A percentile compares a stretch with the other conserved stretches of the same genome.
phyloP scores from a whole-genome alignment of 2,113 vertebrate genomes.

The Anoplopoma fimbria region DNA sequence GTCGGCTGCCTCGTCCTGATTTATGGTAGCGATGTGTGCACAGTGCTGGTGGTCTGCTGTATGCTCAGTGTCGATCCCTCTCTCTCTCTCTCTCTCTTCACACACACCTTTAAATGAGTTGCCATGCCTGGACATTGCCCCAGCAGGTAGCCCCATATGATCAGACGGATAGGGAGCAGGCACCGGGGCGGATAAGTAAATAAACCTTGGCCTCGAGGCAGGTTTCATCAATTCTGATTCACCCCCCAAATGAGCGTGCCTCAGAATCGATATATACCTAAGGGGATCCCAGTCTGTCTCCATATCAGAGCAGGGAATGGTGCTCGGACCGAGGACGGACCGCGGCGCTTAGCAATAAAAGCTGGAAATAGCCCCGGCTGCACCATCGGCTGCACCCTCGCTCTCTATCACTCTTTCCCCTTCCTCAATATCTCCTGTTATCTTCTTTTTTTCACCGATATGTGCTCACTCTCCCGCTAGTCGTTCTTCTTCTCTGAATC shows the following conservation, averaged over 20 bases:
- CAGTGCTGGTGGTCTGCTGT: slow-evolving; percentile 14
- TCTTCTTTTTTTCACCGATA: slow-evolving; percentile 17
- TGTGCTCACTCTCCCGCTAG: slow-evolving; percentile 22
- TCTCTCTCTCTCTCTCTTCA: not conserved
- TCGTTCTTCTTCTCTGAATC: slow-evolving; percentile 7
- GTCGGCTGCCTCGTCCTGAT: slow-evolving; percentile 47
- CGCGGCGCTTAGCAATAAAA: not conserved
- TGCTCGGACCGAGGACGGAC: slow-evolving; percentile 11
- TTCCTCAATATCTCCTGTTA: slow-evolving; percentile 20
- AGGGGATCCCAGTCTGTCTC: slow-evolving; percentile 56
- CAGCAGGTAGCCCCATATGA: slow-evolving; percentile 32
- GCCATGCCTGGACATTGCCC: slow-evolving; percentile 29
- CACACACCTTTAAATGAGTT: slow-evolving; percentile 47
- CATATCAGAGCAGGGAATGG: slow-evolving; percentile 47
- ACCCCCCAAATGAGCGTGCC: slow-evolving; percentile 68
- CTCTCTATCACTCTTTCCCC: not conserved
- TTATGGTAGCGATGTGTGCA: slow-evolving; percentile 38
- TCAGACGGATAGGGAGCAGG: slow-evolving; percentile 50
- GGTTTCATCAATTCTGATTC: slow-evolving; percentile 71
- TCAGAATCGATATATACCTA: slow-evolving; percentile 70
- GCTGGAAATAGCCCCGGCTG: slow-evolving; percentile 41
- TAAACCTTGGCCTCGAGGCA: slow-evolving; percentile 55
- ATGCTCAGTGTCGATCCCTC: slow-evolving; percentile 20
- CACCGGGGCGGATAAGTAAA: slow-evolving; percentile 68
- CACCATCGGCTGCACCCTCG: slow-evolving; percentile 4